Evolutionary conservation across 2,888 invertebrate genomes (phyloP), one percentile per base, ranked within the genome.

Genomic region (Incurvaria masculella): DNA sequence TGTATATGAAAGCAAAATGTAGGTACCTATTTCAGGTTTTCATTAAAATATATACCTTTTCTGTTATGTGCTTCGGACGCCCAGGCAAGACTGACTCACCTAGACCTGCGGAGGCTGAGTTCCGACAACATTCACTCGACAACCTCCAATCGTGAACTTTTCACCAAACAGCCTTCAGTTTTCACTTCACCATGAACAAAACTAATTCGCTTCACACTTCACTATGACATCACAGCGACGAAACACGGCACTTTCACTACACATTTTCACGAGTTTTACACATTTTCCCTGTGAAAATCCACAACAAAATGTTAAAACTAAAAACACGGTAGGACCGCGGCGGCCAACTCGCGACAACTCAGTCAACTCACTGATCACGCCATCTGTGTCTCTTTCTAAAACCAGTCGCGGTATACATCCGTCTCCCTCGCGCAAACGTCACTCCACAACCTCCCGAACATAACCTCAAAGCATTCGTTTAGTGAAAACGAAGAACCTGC

Each of bases 361-460:
- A 3, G 11, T 33, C 33, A n/a, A 23, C 6, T n/a, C 11, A 33
- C 14, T 11, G 10, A 27, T 11, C 41, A 20, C 18, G 41, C 18
- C 6, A 17, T 27, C 8, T 8, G 10, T n/a, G 21, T 41, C 41
- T 17, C 41, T 20, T 20, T 41, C 41, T 41, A 41, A 17, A 39
- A 39, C 41, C 16, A 20, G 41, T 41, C 41, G 21, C 16, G 19
- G 21, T 17, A 11, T 16, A 10, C 8, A 4, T 14, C 41, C 41
- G 41, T 41, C 41, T 16, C 41, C 11, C 41, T 41, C 41, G 41
- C 41, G 10, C 41, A 20, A 41, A 41, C 41, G 41, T 41, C 41
- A 41, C 3, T 10, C 27, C 14, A 27, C n/a, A n/a, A n/a, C n/a
- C n/a, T n/a, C n/a, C 11, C 21, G 41, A n/a, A 41, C 41, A 41